Evolutionary conservation across 2,113 vertebrate species (phyloP), one percentile per base, ranked within the genome.

Genomic region (Chionis minor): DNA sequence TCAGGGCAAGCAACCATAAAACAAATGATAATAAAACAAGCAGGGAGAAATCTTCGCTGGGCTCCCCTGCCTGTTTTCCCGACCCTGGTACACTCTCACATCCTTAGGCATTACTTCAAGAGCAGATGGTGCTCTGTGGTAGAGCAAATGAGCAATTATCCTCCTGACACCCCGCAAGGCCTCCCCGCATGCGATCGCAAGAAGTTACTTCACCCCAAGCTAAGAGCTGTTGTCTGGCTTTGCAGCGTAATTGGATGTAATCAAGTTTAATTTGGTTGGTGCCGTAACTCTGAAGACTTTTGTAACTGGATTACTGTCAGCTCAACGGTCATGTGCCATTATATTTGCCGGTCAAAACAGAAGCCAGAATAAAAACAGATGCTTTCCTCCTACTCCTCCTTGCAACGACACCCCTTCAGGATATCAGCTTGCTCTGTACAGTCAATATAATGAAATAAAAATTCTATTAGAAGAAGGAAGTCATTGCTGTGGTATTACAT

Each of bases 241-340:
- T 98, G 97, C 97, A 98, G 97, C 97, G 97, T 98, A 98, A 98
- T 98, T 98, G 97, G 97, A 96, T 95, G 92, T 98, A 98, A 98
- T 98, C 97, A 96, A 97, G 97, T 97, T 98, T 98, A 98, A 98
- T 98, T 94, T 81, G 91, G 97, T 97, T 92, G 97, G 96, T 97
- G 97, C 96, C 97, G 97, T 97, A 97, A 98, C 97, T 98, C 97
- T 87, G 97, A 98, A 96, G 97, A 96, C 97, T 98, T 98, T 98
- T 97, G 74, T 97, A 98, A 98, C 94, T 97, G 92, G 95, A 98
- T 98, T 98, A 98, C 90, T 96, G 97, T 97, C 86, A 89, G 98
- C 97, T 97, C 96, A 97, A 93, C 71, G 95, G 97, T 98, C 98
- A 98, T 98, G 96, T 97, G 97, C 97, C 92, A 98, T 98, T 98